Conservation (phyloP, 2,113 vertebrate species). For the Ovis aries region DNA sequence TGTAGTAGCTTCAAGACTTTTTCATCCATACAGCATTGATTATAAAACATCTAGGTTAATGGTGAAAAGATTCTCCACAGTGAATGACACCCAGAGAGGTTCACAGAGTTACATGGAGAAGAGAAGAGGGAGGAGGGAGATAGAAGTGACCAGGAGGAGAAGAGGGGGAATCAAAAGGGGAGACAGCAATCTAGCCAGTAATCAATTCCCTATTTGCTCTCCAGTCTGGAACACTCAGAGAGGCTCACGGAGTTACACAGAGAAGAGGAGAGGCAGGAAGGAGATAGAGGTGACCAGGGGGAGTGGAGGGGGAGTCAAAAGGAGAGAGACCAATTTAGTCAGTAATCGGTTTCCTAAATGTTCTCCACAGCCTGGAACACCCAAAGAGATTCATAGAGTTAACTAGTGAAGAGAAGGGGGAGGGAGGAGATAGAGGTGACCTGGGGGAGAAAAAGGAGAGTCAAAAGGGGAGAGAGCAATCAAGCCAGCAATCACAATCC, state of each 20-base stretch:
- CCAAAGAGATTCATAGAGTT: neutral
- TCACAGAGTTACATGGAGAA: neutral
- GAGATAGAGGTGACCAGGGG: neutral
- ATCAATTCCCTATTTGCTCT: neutral
- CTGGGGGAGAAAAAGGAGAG: neutral
- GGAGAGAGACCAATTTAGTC: neutral
- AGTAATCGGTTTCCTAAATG: neutral
- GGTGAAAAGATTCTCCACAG: neutral
- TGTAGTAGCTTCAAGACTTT: neutral
- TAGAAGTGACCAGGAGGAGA: neutral
- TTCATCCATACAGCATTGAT: neutral
- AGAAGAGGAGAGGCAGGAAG: neutral
- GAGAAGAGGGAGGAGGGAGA: neutral
- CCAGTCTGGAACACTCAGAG: neutral
- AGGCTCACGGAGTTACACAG: accelerated
- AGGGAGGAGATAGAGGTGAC: neutral
- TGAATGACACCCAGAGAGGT: neutral
- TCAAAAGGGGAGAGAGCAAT: neutral
- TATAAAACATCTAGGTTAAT: neutral
- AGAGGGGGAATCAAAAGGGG: neutral
- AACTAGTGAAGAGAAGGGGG: neutral
- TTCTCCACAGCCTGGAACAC: neutral
- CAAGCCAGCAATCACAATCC: neutral
- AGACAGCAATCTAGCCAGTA: neutral
- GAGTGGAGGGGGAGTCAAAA: neutral